Base-by-base conservation (phyloP, 2,888 invertebrate genomes). In the Drosophila meridiana region DNA sequence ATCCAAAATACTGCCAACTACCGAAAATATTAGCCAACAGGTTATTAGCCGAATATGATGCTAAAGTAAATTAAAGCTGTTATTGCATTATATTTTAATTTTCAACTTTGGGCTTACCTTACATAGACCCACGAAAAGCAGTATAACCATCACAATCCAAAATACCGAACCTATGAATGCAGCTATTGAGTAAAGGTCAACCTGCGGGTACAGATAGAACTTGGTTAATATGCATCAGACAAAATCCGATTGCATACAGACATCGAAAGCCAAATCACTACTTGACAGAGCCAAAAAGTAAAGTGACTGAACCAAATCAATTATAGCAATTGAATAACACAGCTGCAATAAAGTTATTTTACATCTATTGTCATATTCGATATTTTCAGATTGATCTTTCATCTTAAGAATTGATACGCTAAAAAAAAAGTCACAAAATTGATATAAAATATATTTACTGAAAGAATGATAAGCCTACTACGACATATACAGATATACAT, bases 261-360 rank as follows among this genome's bases (percentile, higher is more conserved):
- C 59, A 40, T 59, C 7, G 1, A 6, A 14, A 6, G n/a, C 13
- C 20, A 86, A 28, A 4, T 53, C 32, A 14, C 13, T 13, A 2
- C 56, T 50, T 0, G 79, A 67, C 3, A 67, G 48, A 11, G 62
- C 26, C 5, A 81, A 20, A 28, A 83, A 79, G 11, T 56, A 81
- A 0, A 83, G 4, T 0, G 85, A 61, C 32, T 83, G 87, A 7
- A 60, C 13, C 14, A 86, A 28, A 61, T 85, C 85, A 7, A 64
- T 61, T 1, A 36, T 9, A 4, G 75, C 76, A 40, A 85, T 71
- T 2, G 67, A 14, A 34, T 56, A 73, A 43, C 76, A 78, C 3
- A 65, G 6, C 28, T 48, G 42, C 4, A 73, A 30, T 0, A 78
- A 55, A 60, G 45, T 53, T 7, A 48, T 50, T 9, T 28, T 9